Evolutionary conservation across 2,888 invertebrate species (phyloP), one percentile per base, ranked within the genome.

Genomic region (Caenorhabditis sinica): DNA sequence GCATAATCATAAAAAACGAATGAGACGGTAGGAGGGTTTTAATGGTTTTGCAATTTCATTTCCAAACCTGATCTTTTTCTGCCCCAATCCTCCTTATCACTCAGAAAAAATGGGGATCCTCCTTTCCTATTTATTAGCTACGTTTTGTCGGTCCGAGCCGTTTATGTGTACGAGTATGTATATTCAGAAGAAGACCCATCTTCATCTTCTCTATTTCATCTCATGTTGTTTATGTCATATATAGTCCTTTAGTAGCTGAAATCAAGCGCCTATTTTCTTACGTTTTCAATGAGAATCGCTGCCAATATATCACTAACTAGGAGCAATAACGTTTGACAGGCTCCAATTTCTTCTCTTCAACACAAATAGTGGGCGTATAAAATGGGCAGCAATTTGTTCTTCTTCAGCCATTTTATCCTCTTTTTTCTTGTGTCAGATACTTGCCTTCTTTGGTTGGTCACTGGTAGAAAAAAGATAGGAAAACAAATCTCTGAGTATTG

Each of bases 1-100:
- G 63, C 71, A 80, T 80, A 72, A 80, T 80, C 80, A 80, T 80
- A 72, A 80, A 79, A 79, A 80, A 56, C 13, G 66, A 79, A 72
- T 43, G 63, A 56, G 71, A 80, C 56, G 68, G 63, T 30, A 65
- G 58, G 28, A 63, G 45, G 63, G 65, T 63, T 80, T 80, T 72
- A 80, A 80, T 80, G 72, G 80, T 72, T 69, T 71, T 66, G 28
- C 63, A 49, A 80, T 45, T 73, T 63, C 51, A 51, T 61, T 72
- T 80, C 80, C 49, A 66, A 79, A 80, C 80, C 80, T 72, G 80
- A 80, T 80, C 80, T 65, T 23, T 45, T 45, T 5, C 45, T 15
- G 15, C 56, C 56, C 61, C n/a, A 33, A 63, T 72, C 30, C 51
- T 33, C 58, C 20, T 30, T 20, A 61, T 66, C 49, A 51, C 4